Conservation (phyloP, 2,888 invertebrate genomes). For the Acrobasis consociella region DNA sequence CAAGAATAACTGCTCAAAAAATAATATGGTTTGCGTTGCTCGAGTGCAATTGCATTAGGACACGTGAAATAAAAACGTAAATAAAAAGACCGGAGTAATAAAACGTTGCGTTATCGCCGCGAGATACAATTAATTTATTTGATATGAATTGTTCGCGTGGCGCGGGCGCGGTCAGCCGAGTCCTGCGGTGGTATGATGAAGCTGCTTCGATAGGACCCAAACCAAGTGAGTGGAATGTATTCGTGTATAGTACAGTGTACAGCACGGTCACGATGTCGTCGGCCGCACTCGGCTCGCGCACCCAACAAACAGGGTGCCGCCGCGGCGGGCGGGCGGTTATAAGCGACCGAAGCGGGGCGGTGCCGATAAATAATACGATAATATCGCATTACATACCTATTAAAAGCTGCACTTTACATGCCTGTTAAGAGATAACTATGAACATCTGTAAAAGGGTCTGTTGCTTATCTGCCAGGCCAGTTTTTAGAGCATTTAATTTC, state of each 20-base stretch:
- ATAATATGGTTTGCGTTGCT: conserved; percentile 69
- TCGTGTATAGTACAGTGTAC: conserved; percentile 25
- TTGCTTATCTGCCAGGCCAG: conserved; percentile 41
- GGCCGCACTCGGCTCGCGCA: conserved; percentile 28
- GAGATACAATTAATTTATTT: conserved; percentile 74
- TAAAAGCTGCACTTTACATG: conserved; percentile 68
- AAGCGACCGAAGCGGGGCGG: conserved; percentile 57
- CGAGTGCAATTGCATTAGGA: conserved; percentile 78
- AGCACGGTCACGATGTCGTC: conserved; percentile 50
- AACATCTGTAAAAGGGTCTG: conserved; percentile 60
- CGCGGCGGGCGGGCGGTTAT: conserved; percentile 63
- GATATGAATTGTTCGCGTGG: conserved; percentile 55
- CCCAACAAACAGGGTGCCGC: conserved; percentile 29
- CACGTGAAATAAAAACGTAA: conserved; percentile 73
- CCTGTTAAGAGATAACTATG: conserved; percentile 61
- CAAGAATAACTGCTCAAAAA: conserved; percentile 58
- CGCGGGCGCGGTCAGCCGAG: conserved; percentile 51
- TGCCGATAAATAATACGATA: conserved; percentile 66
- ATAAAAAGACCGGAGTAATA: conserved; percentile 68
- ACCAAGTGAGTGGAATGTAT: not conserved
- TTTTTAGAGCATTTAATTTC: conserved; percentile 23
- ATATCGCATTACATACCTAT: conserved; percentile 69
- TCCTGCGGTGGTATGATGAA: conserved; percentile 49
- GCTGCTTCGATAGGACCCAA: conserved; percentile 17
- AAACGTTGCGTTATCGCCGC: conserved; percentile 72